These are phyloP conservation scores for Drosophila antonietae DNA, from an alignment of 2,888 invertebrate species.

Conservation along the genomic window DNA sequence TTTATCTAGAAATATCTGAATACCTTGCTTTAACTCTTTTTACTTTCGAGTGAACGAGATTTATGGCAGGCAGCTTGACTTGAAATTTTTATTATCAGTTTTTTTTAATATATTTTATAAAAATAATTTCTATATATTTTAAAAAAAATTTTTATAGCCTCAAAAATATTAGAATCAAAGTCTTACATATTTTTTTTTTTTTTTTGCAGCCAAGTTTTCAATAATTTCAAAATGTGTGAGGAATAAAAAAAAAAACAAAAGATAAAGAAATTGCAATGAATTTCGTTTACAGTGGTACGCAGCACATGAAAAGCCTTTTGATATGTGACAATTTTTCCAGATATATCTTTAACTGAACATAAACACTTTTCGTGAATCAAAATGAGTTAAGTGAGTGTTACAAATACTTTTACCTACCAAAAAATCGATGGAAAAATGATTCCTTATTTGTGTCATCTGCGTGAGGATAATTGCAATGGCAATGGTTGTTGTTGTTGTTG, in stretches of 20 bases:
- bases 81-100: not conserved
- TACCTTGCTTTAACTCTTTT: too few relatives aligned
- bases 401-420: slow-evolving; percentile 66
- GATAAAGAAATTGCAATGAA: not conserved
- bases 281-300: not conserved
- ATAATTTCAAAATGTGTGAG: not conserved
- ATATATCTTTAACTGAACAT: slow-evolving; percentile 73
- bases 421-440: slow-evolving; percentile 76
- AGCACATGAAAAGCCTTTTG: not conserved
- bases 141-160: not conserved
- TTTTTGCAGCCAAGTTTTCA: not conserved
- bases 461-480: slow-evolving; percentile 51
- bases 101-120: too few relatives aligned
- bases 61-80: too few relatives aligned
- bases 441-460: slow-evolving; percentile 76
- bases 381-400: slow-evolving; percentile 19
- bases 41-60: too few relatives aligned
- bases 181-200: too few relatives aligned
- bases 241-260: not conserved
- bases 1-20: not conserved
- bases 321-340: not conserved
- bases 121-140: not conserved
- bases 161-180: too few relatives aligned
- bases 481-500: slow-evolving; percentile 29
- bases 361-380: slow-evolving; percentile 33